Evolutionary conservation across 2,888 invertebrate species (phyloP), one percentile per base, ranked within the genome.

Genomic region (Drosophila mulleri): DNA sequence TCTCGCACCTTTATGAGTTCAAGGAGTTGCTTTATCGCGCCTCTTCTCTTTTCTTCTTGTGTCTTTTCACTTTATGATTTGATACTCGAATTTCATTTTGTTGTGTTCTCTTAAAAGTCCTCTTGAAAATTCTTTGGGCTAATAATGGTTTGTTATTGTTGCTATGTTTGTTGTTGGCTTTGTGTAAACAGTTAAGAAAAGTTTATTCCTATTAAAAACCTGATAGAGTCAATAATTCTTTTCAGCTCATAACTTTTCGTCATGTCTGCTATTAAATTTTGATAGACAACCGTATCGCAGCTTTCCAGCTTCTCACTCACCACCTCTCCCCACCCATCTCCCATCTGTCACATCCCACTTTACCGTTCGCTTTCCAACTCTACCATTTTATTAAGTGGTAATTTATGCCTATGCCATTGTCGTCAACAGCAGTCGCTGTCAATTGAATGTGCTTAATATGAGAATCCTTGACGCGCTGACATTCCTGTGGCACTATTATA

Each of bases 401-500:
- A 67, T 56, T 67, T 67, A 67, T 67, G 67, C 54, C 18, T 41
- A 39, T 41, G 41, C 67, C 41, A 67, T 26, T 54, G 67, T n/a
- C 47, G 54, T 26, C 67, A 41, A 35, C 54, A 41, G 41, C 47
- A 48, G 44, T 32, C 35, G 54, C 67, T 67, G 67, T 56, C 67
- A 67, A 67, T 67, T 56, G 48, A 12, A 56, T 67, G 67, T 48
- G 41, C 67, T 67, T 53, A 23, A 52, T 65, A 54, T 47, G 18
- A 26, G 47, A 41, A 41, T 56, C 53, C 72, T 72, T 74, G 41
- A 63, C 47, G 42, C 48, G 54, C 65, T 76, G 77, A 60, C 78
- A 78, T 66, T 78, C 58, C 66, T 62, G 78, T 74, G 75, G 57
- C 78, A 82, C 67, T 65, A 74, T 74, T 74, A 68, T 58, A 56